Percentiles rank a stretch among this genome's conserved stretches.
phyloP scores from a whole-genome alignment of 2,888 invertebrate genomes.

The Trichopria drosophilae region DNA sequence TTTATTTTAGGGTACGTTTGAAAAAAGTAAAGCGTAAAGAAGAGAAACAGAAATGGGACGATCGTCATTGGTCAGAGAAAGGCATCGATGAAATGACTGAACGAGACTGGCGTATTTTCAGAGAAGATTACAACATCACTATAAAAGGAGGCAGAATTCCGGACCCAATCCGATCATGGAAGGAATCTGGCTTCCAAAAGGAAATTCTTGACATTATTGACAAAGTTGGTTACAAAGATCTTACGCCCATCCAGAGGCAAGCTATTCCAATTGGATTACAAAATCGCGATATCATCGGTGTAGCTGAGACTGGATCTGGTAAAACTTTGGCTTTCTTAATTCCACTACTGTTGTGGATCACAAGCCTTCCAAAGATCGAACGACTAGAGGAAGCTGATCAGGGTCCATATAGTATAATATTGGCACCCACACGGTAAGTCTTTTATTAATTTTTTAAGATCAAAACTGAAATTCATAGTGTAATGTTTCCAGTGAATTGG shows the following conservation, averaged over 20 bases:
- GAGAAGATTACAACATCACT: slow-evolving; percentile 98
- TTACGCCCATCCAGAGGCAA: slow-evolving; percentile 98
- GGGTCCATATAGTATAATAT: slow-evolving; percentile 98
- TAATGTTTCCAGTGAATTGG: slow-evolving; percentile 75
- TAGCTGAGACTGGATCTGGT: slow-evolving; percentile 98
- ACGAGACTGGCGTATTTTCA: slow-evolving; percentile 98
- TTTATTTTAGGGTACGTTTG: slow-evolving; percentile 65
- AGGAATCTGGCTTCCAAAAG: slow-evolving; percentile 85
- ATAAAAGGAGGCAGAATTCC: slow-evolving; percentile 97
- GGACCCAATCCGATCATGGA: slow-evolving; percentile 94
- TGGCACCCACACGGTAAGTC: slow-evolving; percentile 85
- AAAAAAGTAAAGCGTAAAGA: slow-evolving; percentile 93
- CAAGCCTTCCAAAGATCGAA: slow-evolving; percentile 94
- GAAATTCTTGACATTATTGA: slow-evolving; percentile 93
- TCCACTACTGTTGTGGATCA: slow-evolving; percentile 96
- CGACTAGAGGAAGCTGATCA: slow-evolving; percentile 87
- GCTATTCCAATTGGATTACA: slow-evolving; percentile 98
- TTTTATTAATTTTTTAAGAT: neutral
- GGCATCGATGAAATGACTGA: slow-evolving; percentile 94
- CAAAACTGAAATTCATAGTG: neutral
- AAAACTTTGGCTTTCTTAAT: slow-evolving; percentile 98
- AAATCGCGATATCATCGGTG: slow-evolving; percentile 96
- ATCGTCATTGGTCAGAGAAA: slow-evolving; percentile 98
- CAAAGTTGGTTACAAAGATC: slow-evolving; percentile 94
- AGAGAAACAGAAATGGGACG: slow-evolving; percentile 98